Evolutionary conservation across 37 sponge, comb jelly and placozoan species (phyloP).

Genomic region (Crambe crambe): DNA sequence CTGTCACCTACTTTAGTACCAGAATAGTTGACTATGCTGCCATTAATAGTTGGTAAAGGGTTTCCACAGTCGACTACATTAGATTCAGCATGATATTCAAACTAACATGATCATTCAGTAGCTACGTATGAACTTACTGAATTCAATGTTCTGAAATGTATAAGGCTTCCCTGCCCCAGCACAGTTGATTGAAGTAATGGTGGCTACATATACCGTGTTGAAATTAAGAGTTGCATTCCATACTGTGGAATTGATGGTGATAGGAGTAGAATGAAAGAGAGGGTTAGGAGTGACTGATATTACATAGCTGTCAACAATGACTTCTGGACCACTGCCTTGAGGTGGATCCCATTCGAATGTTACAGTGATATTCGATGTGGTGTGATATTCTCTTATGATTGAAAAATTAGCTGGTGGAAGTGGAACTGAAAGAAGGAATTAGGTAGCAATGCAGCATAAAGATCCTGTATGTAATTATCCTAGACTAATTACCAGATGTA

Average conservation of each 20-base stretch:
- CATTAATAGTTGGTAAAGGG: neutral
- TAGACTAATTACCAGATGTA: neutral
- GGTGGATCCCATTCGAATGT: neutral
- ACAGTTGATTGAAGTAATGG: neutral
- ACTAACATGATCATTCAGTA: neutral
- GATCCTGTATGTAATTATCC: too few relatives aligned
- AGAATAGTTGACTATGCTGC: neutral
- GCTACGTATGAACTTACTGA: neutral
- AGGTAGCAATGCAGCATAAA: too few relatives aligned
- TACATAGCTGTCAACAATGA: neutral
- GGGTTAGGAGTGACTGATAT: neutral
- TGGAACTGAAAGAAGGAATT: too few relatives aligned
- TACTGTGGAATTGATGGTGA: neutral
- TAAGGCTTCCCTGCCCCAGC: neutral
- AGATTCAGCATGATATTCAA: neutral
- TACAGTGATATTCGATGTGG: neutral
- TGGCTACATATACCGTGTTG: neutral
- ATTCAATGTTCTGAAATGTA: neutral
- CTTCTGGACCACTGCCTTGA: neutral
- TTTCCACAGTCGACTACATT: neutral
- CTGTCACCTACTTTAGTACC: neutral
- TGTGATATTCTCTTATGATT: too few relatives aligned
- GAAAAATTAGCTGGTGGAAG: neutral
- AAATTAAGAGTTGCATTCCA: neutral
- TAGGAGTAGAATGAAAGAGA: neutral